A percentile compares a stretch with the other conserved stretches of the same genome.
Conservation (phyloP, 2,113 vertebrate species). For the Macroglossus sobrinus region DNA sequence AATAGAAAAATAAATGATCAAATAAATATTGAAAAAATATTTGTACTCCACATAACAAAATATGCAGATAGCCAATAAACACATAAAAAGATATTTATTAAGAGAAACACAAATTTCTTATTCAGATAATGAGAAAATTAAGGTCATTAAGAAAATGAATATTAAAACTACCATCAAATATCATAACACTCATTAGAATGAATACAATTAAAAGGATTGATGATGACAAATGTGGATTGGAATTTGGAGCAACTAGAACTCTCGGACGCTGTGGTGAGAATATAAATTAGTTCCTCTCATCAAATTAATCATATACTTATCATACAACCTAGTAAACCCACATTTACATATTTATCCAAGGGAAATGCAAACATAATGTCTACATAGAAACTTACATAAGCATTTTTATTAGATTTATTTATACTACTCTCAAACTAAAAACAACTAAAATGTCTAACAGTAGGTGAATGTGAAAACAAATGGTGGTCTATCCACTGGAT, state of each 20-base stretch:
- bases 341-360: not conserved
- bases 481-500: too few species aligned
- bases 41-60: not conserved
- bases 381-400: not conserved
- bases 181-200: not conserved
- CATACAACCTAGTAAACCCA: not conserved
- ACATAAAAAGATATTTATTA: not conserved
- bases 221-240: not conserved
- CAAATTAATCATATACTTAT: not conserved
- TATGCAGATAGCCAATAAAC: not conserved
- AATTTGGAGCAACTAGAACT: not conserved
- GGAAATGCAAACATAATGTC: not conserved
- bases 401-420: not conserved
- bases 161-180: not conserved
- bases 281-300: not conserved
- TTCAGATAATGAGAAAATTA: not conserved
- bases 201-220: not conserved
- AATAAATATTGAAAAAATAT: not conserved
- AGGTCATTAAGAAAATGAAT: not conserved
- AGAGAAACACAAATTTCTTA: not conserved
- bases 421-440: not conserved
- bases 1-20: not conserved
- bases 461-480: not conserved
- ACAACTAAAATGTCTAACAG: not conserved
- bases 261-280: not conserved